Evolutionary conservation across 2,888 invertebrate genomes (phyloP).

Genomic region (Chouioia cunea): DNA sequence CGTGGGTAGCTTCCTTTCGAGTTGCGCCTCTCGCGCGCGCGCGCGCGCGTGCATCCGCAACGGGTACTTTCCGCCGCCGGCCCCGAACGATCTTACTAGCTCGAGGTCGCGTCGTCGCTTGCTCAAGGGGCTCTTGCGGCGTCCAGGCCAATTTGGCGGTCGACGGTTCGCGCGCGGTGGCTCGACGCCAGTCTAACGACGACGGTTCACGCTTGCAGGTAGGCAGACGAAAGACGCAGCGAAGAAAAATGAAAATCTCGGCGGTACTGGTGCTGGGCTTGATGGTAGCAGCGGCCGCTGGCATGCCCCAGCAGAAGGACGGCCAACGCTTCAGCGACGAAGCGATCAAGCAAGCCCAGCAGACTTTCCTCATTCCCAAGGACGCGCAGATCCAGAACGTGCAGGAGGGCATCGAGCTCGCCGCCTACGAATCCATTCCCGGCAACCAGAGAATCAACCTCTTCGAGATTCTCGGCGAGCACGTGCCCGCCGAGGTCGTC

Average conservation of each 20-base stretch:
- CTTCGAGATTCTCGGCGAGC: constrained; percentile 86
- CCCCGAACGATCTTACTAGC: constrained; percentile 45
- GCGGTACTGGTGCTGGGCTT: constrained; percentile 50
- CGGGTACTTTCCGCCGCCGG: constrained; percentile 50
- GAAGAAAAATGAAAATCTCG: constrained; percentile 7
- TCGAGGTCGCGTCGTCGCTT: constrained; percentile 26
- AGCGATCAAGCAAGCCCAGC: constrained; percentile 89
- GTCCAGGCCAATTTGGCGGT: no score
- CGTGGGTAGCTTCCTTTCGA: background rate
- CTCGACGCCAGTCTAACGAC: no score
- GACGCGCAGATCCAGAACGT: constrained; percentile 90
- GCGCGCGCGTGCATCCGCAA: no score
- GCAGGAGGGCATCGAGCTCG: constrained; percentile 87
- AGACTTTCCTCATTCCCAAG: constrained; percentile 86
- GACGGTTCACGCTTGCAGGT: no score
- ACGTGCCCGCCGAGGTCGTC: constrained; percentile 88
- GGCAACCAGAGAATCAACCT: constrained; percentile 87
- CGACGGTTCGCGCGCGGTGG: no score
- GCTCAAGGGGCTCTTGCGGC: no score
- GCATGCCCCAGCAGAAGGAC: constrained; percentile 79
- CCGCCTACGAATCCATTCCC: constrained; percentile 88
- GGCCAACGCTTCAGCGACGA: constrained; percentile 87
- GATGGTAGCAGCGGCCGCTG: constrained; percentile 70
- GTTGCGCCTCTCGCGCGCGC: constrained; percentile 16
- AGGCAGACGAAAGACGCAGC: no score